A percentile compares a stretch with the other conserved stretches of the same genome.
Conservation (phyloP, 2,797 vertebrate species). For the Hydrophis major region DNA sequence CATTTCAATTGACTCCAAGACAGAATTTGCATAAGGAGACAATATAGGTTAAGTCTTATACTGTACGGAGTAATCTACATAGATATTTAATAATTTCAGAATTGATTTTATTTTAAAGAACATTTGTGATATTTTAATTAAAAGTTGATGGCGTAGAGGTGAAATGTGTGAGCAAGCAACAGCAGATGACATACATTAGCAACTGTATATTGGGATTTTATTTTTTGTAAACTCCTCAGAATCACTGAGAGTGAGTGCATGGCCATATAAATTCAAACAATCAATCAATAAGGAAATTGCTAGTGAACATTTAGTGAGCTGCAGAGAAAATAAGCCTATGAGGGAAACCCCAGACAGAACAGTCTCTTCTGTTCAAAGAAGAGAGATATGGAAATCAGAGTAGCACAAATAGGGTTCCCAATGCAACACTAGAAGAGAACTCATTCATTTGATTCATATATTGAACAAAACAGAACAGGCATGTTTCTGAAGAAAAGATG, state of each 20-base stretch:
- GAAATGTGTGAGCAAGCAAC: not conserved
- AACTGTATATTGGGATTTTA: not conserved
- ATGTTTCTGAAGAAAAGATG: constrained; percentile 14
- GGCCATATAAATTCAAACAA: not conserved
- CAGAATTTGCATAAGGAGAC: not conserved
- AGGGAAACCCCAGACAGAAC: not conserved
- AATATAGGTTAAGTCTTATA: not conserved
- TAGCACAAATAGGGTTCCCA: constrained; percentile 7
- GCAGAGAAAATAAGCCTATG: not conserved
- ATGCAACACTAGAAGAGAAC: not conserved
- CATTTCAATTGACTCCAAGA: not conserved
- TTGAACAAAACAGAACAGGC: constrained; percentile 34
- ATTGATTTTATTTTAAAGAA: not conserved
- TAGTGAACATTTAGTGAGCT: not conserved
- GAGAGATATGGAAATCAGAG: not conserved
- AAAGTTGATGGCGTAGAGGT: not conserved
- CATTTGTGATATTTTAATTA: constrained; percentile 6
- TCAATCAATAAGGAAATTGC: not conserved
- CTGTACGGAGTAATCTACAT: not conserved
- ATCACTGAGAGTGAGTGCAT: not conserved
- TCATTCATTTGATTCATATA: not conserved
- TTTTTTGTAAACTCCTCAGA: not conserved
- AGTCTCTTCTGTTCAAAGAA: not conserved
- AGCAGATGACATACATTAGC: not conserved
- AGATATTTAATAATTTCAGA: not conserved